Conservation (phyloP, 2,888 invertebrate genomes). For the Phalangium opilio region DNA sequence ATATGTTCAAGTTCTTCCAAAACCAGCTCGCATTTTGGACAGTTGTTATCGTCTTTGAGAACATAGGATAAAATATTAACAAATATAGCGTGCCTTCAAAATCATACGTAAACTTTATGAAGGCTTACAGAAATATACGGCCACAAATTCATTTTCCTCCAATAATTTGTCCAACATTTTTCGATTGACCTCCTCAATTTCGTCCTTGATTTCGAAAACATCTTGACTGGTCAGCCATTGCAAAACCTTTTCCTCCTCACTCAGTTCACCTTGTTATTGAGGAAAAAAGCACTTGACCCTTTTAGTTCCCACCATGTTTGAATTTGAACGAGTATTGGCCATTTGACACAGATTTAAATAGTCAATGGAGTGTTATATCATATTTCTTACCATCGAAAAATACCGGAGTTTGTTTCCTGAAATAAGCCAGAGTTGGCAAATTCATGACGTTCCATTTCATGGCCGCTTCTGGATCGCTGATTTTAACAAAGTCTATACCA, state of each 20-base stretch:
- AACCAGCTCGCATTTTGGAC: slow-evolving; percentile 68
- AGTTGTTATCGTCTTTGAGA: slow-evolving; percentile 55
- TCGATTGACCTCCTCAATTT: slow-evolving; percentile 90
- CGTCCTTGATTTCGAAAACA: slow-evolving; percentile 86
- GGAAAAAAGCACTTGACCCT: too few relatives aligned
- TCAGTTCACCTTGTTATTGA: slow-evolving; percentile 46
- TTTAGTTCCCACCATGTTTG: too few relatives aligned
- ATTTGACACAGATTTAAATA: too few relatives aligned
- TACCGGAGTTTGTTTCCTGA: slow-evolving; percentile 64
- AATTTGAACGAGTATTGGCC: too few relatives aligned
- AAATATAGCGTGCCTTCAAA: background rate
- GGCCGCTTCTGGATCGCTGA: slow-evolving; percentile 63
- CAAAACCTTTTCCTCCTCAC: slow-evolving; percentile 67
- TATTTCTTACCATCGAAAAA: slow-evolving; percentile 68
- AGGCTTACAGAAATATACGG: slow-evolving; percentile 84
- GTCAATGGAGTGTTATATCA: too few relatives aligned
- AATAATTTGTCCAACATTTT: slow-evolving; percentile 90
- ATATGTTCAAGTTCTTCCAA: slow-evolving; percentile 77
- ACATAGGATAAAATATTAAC: too few relatives aligned
- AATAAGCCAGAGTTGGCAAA: slow-evolving; percentile 72
- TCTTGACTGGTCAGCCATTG: slow-evolving; percentile 86
- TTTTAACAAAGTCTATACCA: slow-evolving; percentile 82
- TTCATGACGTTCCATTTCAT: slow-evolving; percentile 65
- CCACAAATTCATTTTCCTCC: slow-evolving; percentile 85
- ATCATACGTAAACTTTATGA: slow-evolving; percentile 2